Base-by-base conservation (phyloP, 2,888 invertebrate species). In the Encarsia formosa region DNA sequence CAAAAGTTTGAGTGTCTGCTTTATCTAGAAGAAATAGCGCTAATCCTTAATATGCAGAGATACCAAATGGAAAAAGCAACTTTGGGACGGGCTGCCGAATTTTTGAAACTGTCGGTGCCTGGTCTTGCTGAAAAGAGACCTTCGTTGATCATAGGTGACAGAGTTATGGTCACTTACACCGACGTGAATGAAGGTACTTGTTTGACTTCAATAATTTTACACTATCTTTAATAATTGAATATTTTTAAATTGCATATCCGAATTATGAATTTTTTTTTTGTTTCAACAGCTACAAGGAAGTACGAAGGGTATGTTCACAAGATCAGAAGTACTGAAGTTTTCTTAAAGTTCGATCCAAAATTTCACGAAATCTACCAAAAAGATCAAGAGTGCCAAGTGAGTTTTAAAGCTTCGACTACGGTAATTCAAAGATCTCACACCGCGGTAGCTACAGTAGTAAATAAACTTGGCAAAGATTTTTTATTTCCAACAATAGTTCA, bases 41-140 rank as follows among this genome's bases (percentile, higher is more conserved):
- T 78, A 60, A 79, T 80, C 48, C 71, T 87, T 6, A 76, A 77
- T 54, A 82, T 91, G 61, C 79, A 84, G 51, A 77, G 76, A 46
- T 89, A 84, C 72, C 86, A 88, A 67, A 79, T 84, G 60, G 76
- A 81, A 16, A 80, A 82, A 60, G 83, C 82, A 11, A 80, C 79
- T 64, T 80, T 91, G 61, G 77, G 77, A 44, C 77, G 70, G 26
- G 78, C 77, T 58, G 84, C 83, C 1, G 88, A 90, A 61, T 92
- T 76, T 74, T 77, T 94, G 11, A 79, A 80, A 22, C 74, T 96
- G 53, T 81, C 82, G 67, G 85, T 95, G 38, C 86, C 86, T 50
- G 90, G 91, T 56, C 78, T 96, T 19, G 79, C 86, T n/a, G 96
- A 96, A 70, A 86, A 81, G 59, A 79, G 94, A 44, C 96, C 95